These are phyloP conservation scores for Congeria kusceri DNA, from an alignment of 2,888 invertebrate genomes.

Conservation along the genomic window DNA sequence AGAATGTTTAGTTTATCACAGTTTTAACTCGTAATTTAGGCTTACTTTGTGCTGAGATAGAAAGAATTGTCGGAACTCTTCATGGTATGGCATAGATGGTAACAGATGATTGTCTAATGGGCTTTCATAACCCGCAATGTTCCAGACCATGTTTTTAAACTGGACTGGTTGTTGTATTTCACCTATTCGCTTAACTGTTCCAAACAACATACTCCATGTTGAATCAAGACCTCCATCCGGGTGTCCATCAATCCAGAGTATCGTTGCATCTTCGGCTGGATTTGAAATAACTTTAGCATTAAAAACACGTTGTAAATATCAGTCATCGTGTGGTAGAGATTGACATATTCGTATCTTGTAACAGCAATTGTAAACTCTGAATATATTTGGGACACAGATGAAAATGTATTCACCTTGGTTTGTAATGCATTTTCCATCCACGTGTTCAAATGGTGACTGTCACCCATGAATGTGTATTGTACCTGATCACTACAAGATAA, in stretches of 20 bases:
- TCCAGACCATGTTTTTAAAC: conserved; percentile 78
- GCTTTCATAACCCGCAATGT: conserved; percentile 81
- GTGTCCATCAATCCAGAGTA: conserved; percentile 82
- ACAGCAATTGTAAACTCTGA: conserved; percentile 72
- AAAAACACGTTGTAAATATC: conserved; percentile 81
- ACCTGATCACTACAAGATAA: conserved; percentile 58
- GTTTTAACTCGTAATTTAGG: conserved; percentile 57
- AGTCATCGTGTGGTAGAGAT: conserved; percentile 81
- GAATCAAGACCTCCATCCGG: conserved; percentile 80
- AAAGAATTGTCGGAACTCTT: conserved; percentile 82
- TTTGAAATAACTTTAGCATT: conserved; percentile 68
- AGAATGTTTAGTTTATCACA: conserved; percentile 78
- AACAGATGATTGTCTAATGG: conserved; percentile 74
- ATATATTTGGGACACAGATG: not conserved
- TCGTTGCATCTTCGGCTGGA: conserved; percentile 70
- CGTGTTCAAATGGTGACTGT: conserved; percentile 65
- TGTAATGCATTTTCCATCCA: conserved; percentile 49
- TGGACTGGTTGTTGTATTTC: conserved; percentile 62
- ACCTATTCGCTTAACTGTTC: conserved; percentile 72
- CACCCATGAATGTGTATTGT: conserved; percentile 42
- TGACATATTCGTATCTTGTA: conserved; percentile 80
- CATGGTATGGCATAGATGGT: conserved; percentile 73
- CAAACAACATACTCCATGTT: conserved; percentile 81
- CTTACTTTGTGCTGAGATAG: conserved; percentile 66
- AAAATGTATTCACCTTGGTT: not conserved